A percentile compares a stretch with the other conserved stretches of the same genome.
Conservation (phyloP, 1,140 invertebrate species). For the Platyscapa corneri region DNA sequence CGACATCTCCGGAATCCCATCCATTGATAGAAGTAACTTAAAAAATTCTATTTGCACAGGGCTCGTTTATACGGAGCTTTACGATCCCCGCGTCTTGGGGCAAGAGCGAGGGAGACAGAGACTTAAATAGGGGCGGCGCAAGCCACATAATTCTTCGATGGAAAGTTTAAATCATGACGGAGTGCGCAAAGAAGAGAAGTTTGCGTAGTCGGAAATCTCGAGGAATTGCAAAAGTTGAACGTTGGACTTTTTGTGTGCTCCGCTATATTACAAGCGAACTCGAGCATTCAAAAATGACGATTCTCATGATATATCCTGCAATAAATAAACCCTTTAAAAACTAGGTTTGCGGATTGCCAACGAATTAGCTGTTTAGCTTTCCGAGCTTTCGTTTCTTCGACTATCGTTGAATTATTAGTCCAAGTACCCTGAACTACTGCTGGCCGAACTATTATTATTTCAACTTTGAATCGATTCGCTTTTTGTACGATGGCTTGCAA, state of each 20-base stretch:
- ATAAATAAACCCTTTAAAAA: slow-evolving; percentile 16
- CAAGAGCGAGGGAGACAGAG: not conserved
- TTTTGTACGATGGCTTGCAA: no score
- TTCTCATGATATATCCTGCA: not conserved
- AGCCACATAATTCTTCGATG: slow-evolving; percentile 10
- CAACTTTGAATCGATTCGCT: not conserved
- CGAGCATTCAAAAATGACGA: not conserved
- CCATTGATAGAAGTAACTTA: not conserved
- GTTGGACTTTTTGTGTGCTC: not conserved
- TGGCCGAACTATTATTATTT: no score
- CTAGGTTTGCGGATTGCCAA: not conserved
- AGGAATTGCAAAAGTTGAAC: slow-evolving; percentile 23
- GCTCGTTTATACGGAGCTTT: slow-evolving; percentile 18
- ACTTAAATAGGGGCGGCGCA: not conserved
- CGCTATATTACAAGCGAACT: not conserved
- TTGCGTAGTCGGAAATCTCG: not conserved
- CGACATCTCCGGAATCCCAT: not conserved
- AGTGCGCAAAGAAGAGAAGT: slow-evolving; percentile 17
- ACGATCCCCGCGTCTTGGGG: not conserved
- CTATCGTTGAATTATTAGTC: no score
- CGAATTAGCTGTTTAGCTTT: not conserved
- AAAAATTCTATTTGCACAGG: slow-evolving; percentile 32
- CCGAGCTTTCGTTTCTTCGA: no score
- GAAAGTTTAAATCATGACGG: slow-evolving; percentile 48
- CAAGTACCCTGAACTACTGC: no score